Percentiles rank a stretch among this genome's conserved stretches.
These are phyloP conservation scores for Cantharis nigra DNA, from an alignment of 2,888 invertebrate species.

Conservation along the genomic window DNA sequence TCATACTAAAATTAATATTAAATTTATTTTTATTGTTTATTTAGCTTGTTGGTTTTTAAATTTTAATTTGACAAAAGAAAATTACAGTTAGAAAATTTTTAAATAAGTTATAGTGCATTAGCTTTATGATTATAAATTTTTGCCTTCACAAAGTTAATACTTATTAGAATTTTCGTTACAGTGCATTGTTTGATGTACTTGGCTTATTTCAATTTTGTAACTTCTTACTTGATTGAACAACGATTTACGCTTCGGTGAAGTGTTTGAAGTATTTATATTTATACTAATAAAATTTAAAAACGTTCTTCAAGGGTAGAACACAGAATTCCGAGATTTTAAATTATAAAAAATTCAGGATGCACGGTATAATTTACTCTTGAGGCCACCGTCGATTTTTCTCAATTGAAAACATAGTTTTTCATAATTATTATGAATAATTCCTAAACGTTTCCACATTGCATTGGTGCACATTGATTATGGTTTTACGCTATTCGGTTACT, in stretches of 20 bases:
- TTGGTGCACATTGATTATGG: not conserved
- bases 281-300: not conserved
- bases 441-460: not conserved
- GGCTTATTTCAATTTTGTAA: conserved; percentile 1
- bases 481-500: not conserved
- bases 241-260: conserved; percentile 10
- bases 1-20: too few species aligned
- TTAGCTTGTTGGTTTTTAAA: too few species aligned
- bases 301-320: not conserved
- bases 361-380: not conserved
- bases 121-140: not conserved
- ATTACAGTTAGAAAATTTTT: not conserved
- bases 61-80: not conserved
- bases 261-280: conserved; percentile 2
- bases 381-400: not conserved
- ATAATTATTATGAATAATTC: not conserved
- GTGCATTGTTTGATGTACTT: not conserved
- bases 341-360: not conserved
- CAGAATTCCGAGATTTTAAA: not conserved
- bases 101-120: not conserved
- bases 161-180: not conserved
- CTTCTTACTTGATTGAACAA: conserved; percentile 11
- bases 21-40: too few species aligned
- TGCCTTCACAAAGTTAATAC: not conserved
- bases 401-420: not conserved